A percentile compares a stretch with the other conserved stretches of the same genome.
phyloP scores from a whole-genome alignment of 2,113 vertebrate species.

The Donacobius atricapilla region DNA sequence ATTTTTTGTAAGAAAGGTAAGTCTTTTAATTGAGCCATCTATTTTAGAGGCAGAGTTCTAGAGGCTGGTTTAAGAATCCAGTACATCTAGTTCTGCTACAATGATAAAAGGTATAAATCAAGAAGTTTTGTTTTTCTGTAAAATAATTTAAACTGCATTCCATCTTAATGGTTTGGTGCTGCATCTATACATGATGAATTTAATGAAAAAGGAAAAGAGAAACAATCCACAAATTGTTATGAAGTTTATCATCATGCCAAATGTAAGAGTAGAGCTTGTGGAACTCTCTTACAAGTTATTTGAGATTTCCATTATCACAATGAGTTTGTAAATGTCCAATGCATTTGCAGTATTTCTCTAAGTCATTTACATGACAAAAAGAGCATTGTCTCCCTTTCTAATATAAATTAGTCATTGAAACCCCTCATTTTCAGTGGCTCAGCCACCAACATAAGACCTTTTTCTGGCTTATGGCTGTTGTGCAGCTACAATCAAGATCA shows the following conservation, averaged over 20 bases:
- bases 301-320: background rate
- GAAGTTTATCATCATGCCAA: background rate
- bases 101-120: background rate
- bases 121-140: background rate
- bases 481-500: background rate
- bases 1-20: conserved; percentile 6
- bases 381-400: background rate
- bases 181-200: background rate
- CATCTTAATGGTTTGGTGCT: background rate
- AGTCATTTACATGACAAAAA: background rate
- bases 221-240: background rate
- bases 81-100: background rate
- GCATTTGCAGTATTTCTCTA: background rate
- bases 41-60: background rate
- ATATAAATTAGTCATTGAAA: conserved; percentile 14
- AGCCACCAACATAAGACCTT: background rate
- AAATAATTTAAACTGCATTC: background rate
- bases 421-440: background rate
- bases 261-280: background rate
- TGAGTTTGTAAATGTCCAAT: background rate
- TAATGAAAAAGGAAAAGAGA: background rate
- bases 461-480: conserved; percentile 8
- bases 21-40: background rate
- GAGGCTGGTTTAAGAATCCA: background rate
- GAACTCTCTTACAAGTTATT: background rate